Conservation (phyloP, 2,888 invertebrate species). For the Acanthosepion esculentum region DNA sequence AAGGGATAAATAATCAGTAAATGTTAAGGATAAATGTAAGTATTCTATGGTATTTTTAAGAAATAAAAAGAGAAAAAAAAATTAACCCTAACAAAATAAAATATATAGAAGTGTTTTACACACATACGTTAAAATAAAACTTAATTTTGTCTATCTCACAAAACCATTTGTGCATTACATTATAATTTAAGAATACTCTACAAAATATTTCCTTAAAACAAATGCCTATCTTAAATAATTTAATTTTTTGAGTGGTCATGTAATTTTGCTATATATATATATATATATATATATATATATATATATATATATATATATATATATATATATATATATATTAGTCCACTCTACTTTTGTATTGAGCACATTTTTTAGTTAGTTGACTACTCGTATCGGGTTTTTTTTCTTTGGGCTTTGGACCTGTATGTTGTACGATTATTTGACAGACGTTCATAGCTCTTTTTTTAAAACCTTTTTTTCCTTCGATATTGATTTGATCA, state of each 20-base stretch:
- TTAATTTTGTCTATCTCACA: neutral
- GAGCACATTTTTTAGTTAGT: too few species aligned
- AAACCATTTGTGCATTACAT: neutral
- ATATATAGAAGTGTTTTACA: neutral
- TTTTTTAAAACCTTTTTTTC: too few species aligned
- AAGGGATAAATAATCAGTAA: neutral
- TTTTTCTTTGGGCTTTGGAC: too few species aligned
- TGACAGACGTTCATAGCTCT: too few species aligned
- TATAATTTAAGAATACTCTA: neutral
- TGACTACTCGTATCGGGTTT: too few species aligned
- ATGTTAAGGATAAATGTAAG: neutral
- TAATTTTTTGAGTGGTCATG: neutral
- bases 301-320: too few species aligned
- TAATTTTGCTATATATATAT: neutral
- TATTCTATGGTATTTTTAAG: neutral
- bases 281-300: too few species aligned
- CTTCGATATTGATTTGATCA: too few species aligned
- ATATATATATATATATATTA: too few species aligned
- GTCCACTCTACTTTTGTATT: too few species aligned
- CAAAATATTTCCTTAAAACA: neutral
- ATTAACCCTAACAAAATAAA: neutral
- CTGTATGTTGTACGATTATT: too few species aligned
- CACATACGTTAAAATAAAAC: neutral
- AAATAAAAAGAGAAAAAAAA: neutral
- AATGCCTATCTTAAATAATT: neutral